A percentile compares a stretch with the other conserved stretches of the same genome.
Conservation (phyloP, 2,113 vertebrate genomes). For the Passer montanus region DNA sequence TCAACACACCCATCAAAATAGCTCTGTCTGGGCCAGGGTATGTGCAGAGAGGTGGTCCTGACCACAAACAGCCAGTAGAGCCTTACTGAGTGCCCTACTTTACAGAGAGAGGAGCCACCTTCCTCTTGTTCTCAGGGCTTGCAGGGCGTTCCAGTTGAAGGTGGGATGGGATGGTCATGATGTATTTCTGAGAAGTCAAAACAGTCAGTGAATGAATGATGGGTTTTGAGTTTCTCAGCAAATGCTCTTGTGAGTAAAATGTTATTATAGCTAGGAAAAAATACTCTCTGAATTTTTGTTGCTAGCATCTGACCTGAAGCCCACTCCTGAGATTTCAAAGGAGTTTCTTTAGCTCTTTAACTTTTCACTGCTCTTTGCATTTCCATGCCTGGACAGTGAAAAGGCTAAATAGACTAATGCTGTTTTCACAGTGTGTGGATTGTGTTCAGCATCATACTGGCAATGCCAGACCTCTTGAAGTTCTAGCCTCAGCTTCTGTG, state of each 20-base stretch:
- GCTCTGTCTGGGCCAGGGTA: not conserved
- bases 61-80: not conserved
- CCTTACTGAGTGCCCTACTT: rapidly evolving
- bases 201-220: not conserved
- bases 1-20: not conserved
- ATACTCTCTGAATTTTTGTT: not conserved
- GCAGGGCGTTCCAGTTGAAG: not conserved
- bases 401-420: not conserved
- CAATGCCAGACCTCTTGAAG: not conserved
- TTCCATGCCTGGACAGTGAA: not conserved
- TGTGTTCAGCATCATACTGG: not conserved
- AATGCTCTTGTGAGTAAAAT: not conserved
- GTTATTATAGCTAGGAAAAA: not conserved
- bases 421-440: not conserved
- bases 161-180: not conserved
- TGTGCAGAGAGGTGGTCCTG: not conserved
- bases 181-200: not conserved
- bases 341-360: slow-evolving; percentile 10
- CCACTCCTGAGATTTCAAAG: slow-evolving; percentile 19
- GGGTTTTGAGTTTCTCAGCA: not conserved
- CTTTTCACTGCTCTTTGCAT: not conserved
- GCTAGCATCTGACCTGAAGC: not conserved
- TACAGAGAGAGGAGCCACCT: not conserved
- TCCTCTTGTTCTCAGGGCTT: not conserved
- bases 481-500: not conserved